phyloP scores from a whole-genome alignment of 2,113 vertebrate species.

The Ursus arctos region DNA sequence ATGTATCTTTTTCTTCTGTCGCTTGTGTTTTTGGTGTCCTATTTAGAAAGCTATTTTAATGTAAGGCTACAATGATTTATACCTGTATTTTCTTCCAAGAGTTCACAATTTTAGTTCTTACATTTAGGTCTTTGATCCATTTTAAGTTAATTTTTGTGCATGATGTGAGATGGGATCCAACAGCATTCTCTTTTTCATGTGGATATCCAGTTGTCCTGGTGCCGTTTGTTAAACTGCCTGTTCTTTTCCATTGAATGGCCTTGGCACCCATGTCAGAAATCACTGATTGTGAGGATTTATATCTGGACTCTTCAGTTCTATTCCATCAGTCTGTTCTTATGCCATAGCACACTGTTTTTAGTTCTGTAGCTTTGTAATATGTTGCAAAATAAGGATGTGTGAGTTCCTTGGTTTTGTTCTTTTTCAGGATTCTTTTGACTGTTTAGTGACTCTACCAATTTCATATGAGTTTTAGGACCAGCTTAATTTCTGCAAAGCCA shows the following conservation, averaged over 20 bases:
- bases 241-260: background rate
- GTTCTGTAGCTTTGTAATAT: background rate
- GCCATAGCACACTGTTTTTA: background rate
- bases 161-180: background rate
- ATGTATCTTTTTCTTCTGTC: background rate
- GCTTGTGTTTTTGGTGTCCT: background rate
- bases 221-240: background rate
- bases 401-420: background rate
- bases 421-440: background rate
- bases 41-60: conserved; percentile 24
- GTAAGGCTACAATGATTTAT: background rate
- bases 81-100: background rate
- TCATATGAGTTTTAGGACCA: conserved; percentile 8
- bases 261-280: background rate
- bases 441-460: background rate
- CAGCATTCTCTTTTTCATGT: background rate
- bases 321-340: background rate
- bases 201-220: background rate
- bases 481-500: background rate
- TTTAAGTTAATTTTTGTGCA: background rate
- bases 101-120: background rate
- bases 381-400: conserved; percentile 16
- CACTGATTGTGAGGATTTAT: background rate
- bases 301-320: background rate
- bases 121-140: background rate